Evolutionary conservation across 2,113 vertebrate genomes (phyloP), one percentile per base, ranked within the genome.

Genomic region (Trichomycterus rosablanca): DNA sequence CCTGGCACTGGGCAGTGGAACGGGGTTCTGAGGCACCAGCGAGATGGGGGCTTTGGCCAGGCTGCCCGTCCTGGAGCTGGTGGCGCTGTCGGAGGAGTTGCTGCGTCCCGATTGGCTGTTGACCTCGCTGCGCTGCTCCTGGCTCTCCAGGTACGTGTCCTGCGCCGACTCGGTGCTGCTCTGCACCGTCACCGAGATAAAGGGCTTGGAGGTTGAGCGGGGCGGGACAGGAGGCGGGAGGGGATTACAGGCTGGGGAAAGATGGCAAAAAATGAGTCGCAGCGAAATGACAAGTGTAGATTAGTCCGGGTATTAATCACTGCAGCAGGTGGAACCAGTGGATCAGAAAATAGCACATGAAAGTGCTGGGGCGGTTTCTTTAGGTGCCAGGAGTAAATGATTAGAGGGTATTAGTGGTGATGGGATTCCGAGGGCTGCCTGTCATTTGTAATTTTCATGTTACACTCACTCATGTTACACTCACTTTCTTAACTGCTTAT

Each of bases 121-220:
- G 80, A 89, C 90, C 75, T 97, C 96, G 0, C 94, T 97, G 81
- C 94, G 91, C 73, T 91, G 90, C 74, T 97, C 95, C 73, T 96
- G 93, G 79, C 88, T 92, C 76, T 97, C 96, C 84, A 97, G 84
- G 78, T 97, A 98, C 77, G 89, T 96, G 88, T 99, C 97, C 85
- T 99, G 97, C 0, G 95, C 93, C 0, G 97, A 99, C 72, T 99
- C 97, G 0, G 97, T 99, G 82, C 97, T 99, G 88, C 97, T 99
- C 86, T 99, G 97, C 58, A 98, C 92, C 0, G 95, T 98, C 78
- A 99, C 95, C 1, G 94, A 93, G 84, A 97, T 97, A 86, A 91
- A 97, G 68, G 97, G 97, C 81, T 98, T 98, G 64, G 95, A 97
- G 9, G 94, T 94, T 70, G 92, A 97, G 9, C 95, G 92, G 15